Conservation (phyloP, 2,113 vertebrate genomes). For the Dolichotis patagonum region DNA sequence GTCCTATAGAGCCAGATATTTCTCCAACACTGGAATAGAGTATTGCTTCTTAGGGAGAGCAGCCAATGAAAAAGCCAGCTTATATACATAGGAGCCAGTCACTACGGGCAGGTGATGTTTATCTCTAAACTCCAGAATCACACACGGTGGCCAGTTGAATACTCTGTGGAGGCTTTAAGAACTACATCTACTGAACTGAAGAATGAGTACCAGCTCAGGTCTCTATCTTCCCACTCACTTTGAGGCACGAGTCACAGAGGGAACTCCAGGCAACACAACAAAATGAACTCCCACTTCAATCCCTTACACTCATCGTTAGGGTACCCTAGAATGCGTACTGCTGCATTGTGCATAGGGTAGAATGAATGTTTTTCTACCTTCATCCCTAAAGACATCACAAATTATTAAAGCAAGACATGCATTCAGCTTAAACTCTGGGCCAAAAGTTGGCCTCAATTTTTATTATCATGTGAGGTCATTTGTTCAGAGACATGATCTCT, state of each 20-base stretch:
- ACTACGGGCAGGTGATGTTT: background rate
- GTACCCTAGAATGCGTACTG: accelerated
- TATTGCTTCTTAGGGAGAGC: background rate
- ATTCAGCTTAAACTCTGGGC: background rate
- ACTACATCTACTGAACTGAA: background rate
- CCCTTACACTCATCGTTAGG: too few relatives aligned
- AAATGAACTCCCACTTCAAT: background rate
- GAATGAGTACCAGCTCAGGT: background rate
- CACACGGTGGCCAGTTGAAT: background rate
- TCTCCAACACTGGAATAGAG: background rate
- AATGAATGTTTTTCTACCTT: background rate
- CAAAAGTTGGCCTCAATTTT: background rate
- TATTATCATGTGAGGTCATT: background rate
- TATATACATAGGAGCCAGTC: background rate
- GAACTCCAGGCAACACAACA: background rate
- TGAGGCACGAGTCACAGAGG: background rate
- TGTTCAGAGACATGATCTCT: background rate
- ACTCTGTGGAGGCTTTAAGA: background rate
- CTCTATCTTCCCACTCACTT: background rate
- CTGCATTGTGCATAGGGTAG: background rate
- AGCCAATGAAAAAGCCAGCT: background rate
- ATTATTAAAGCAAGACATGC: slow-evolving; percentile 10
- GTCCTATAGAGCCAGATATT: background rate
- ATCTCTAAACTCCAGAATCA: background rate
- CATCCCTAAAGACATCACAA: background rate